Evolutionary conservation across 2,888 invertebrate species (phyloP).

Genomic region (Lasioglossum zephyrum): DNA sequence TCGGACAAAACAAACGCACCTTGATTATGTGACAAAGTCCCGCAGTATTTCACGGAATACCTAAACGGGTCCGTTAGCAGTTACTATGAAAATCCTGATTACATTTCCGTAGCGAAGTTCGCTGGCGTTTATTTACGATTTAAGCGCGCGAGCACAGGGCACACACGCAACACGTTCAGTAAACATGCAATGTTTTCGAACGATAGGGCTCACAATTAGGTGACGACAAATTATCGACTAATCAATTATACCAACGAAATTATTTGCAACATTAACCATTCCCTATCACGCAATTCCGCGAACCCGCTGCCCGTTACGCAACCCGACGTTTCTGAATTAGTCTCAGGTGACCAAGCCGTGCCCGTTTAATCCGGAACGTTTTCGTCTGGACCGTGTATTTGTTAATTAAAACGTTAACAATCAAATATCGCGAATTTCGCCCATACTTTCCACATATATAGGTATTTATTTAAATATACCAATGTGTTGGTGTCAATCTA

Average conservation of each 20-base stretch:
- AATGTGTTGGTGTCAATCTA: too few species aligned
- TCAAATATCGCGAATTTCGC: neutral
- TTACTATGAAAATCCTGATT: constrained; percentile 7
- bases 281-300: constrained; percentile 25
- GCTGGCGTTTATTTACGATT: constrained; percentile 35
- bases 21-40: neutral
- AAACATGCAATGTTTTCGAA: constrained; percentile 44
- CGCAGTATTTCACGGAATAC: neutral
- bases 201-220: constrained; percentile 50
- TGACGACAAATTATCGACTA: constrained; percentile 50
- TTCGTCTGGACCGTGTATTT: neutral
- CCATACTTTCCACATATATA: neutral
- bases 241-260: constrained; percentile 47
- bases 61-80: neutral
- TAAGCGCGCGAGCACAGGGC: constrained; percentile 9
- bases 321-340: constrained; percentile 4
- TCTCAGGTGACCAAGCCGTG: neutral
- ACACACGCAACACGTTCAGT: constrained; percentile 42
- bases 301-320: neutral
- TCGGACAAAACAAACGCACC: neutral
- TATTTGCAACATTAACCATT: constrained; percentile 44
- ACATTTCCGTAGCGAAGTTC: neutral
- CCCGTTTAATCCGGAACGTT: neutral
- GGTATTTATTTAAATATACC: too few species aligned
- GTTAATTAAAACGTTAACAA: neutral